Conservation (phyloP, 1,140 invertebrate species). For the Neelides sp. region DNA sequence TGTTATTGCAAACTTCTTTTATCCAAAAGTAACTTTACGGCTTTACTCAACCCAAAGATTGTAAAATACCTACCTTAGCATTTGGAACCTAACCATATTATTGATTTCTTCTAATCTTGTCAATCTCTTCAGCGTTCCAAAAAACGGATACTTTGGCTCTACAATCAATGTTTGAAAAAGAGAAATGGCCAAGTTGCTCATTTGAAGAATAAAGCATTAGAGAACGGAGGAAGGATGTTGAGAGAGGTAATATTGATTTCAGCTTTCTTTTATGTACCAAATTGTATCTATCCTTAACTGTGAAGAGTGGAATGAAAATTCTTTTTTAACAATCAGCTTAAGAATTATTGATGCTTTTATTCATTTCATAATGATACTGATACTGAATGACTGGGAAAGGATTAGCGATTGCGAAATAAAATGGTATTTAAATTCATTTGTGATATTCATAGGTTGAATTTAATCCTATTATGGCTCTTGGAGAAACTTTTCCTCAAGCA, state of each 20-base stretch:
- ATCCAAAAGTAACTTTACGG: conserved; percentile 16
- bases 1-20: conserved; percentile 25
- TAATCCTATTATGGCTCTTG: conserved; percentile 13
- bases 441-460: conserved; percentile 12
- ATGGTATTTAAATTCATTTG: too few species aligned
- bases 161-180: conserved; percentile 24
- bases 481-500: conserved; percentile 15
- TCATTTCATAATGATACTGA: too few species aligned
- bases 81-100: too few species aligned
- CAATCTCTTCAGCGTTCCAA: conserved; percentile 25
- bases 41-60: too few species aligned
- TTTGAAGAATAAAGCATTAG: conserved; percentile 9
- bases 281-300: conserved; percentile 1
- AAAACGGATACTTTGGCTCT: conserved; percentile 23
- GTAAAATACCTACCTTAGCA: too few species aligned
- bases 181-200: conserved; percentile 16
- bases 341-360: too few species aligned
- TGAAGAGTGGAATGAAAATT: conserved; percentile 7
- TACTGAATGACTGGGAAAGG: too few species aligned
- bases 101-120: too few species aligned
- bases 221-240: conserved; percentile 15
- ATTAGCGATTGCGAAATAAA: too few species aligned
- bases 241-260: conserved; percentile 2
- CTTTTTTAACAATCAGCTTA: too few species aligned
- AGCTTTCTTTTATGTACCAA: background rate